phyloP scores from a whole-genome alignment of 1,140 invertebrate species.

The Xylocopa sonorina region DNA sequence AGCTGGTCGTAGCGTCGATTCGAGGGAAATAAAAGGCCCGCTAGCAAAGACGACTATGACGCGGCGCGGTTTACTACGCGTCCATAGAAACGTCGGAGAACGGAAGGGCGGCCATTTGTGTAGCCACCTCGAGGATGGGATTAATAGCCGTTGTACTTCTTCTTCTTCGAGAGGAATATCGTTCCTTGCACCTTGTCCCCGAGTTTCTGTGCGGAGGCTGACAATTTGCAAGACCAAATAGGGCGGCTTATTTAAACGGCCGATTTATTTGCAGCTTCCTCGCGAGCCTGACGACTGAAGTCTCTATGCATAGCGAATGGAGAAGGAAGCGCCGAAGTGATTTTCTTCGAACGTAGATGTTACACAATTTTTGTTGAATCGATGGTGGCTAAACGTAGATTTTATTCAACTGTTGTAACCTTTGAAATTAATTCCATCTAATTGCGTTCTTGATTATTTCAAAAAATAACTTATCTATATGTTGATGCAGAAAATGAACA shows the following conservation, averaged over 20 bases:
- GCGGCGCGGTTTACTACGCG: slow-evolving; percentile 31
- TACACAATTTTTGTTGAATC: too few relatives aligned
- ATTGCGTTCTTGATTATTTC: too few relatives aligned
- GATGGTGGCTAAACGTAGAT: too few relatives aligned
- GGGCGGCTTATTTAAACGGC: slow-evolving; percentile 45
- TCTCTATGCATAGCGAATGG: too few relatives aligned
- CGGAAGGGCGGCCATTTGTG: slow-evolving; percentile 50
- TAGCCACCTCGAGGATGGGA: slow-evolving; percentile 49
- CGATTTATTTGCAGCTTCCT: slow-evolving; percentile 46
- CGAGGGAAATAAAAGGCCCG: slow-evolving; percentile 70
- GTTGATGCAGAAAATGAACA: too few relatives aligned
- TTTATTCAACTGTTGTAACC: too few relatives aligned
- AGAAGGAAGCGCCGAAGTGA: background rate
- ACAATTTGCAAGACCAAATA: slow-evolving; percentile 61
- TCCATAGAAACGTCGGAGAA: slow-evolving; percentile 72
- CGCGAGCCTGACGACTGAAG: slow-evolving; percentile 12
- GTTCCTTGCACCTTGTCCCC: slow-evolving; percentile 52
- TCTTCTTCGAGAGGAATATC: slow-evolving; percentile 44
- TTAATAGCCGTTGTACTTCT: slow-evolving; percentile 59
- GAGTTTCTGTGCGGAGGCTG: slow-evolving; percentile 40
- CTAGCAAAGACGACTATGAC: slow-evolving; percentile 38
- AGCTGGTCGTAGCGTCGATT: slow-evolving; percentile 65
- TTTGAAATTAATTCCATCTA: too few relatives aligned
- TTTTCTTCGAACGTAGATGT: background rate
- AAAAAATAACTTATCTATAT: too few relatives aligned